Percentiles rank a stretch among this genome's conserved stretches.
phyloP scores from a whole-genome alignment of 1,140 invertebrate genomes.

The Bacillus rossius region DNA sequence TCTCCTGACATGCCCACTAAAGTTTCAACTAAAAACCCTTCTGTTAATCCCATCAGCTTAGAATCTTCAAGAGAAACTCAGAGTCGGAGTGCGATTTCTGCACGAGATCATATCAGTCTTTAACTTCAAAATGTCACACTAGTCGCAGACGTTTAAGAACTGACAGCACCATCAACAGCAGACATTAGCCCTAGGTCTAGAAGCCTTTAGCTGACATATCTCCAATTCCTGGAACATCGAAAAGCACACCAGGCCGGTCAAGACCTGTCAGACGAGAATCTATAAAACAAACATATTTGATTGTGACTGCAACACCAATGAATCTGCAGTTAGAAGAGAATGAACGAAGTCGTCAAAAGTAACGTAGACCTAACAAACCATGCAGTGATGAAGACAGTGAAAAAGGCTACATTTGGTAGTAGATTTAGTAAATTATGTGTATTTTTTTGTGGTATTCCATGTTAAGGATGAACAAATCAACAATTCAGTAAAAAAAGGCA shows the following conservation, averaged over 20 bases:
- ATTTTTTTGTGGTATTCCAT: too few relatives aligned
- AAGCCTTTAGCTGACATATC: neutral
- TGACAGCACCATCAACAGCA: too few relatives aligned
- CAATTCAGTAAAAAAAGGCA: too few relatives aligned
- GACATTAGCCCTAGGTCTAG: neutral
- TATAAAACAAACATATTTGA: too few relatives aligned
- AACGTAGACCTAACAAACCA: neutral
- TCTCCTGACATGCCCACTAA: neutral
- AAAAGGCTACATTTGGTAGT: too few relatives aligned
- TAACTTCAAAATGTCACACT: too few relatives aligned
- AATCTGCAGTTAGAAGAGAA: neutral
- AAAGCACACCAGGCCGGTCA: neutral
- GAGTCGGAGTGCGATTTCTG: neutral
- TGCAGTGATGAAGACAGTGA: too few relatives aligned
- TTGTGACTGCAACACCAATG: neutral
- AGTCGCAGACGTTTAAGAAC: neutral
- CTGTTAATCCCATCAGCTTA: neutral
- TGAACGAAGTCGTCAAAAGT: neutral
- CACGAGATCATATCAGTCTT: neutral
- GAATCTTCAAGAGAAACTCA: neutral
- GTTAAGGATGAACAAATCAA: too few relatives aligned
- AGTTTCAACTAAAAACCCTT: neutral
- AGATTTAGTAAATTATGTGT: too few relatives aligned
- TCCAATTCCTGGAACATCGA: neutral
- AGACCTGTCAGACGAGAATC: neutral